Evolutionary conservation across 2,888 invertebrate species (phyloP).

Genomic region (Dasypolia templi): DNA sequence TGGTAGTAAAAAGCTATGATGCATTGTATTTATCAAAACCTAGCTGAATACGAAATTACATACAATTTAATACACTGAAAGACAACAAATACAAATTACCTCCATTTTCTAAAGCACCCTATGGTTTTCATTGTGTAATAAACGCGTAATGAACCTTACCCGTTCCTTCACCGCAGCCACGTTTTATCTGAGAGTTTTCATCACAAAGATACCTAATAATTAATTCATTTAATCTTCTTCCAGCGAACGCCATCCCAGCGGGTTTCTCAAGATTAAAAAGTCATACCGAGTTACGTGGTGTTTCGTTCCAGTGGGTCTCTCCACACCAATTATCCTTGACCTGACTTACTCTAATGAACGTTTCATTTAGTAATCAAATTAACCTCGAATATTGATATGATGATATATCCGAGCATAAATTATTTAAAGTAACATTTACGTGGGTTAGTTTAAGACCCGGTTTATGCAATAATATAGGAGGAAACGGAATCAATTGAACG

Average conservation of each 20-base stretch:
- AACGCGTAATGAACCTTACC: conserved; percentile 35
- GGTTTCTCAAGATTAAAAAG: conserved; percentile 61
- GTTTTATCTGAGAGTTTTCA: conserved; percentile 42
- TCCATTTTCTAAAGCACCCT: conserved; percentile 20
- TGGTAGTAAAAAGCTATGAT: conserved; percentile 17
- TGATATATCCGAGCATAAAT: conserved; percentile 28
- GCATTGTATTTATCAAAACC: background rate
- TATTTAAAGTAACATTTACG: conserved; percentile 68
- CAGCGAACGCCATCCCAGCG: conserved; percentile 43
- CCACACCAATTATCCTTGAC: conserved; percentile 54
- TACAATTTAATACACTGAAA: conserved; percentile 9
- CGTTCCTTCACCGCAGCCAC: conserved; percentile 30
- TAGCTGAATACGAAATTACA: conserved; percentile 4
- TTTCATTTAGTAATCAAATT: conserved; percentile 44
- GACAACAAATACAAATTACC: conserved; percentile 25
- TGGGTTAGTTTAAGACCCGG: conserved; percentile 65
- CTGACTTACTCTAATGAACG: conserved; percentile 25
- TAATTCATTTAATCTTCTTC: conserved; percentile 62
- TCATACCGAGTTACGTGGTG: conserved; percentile 59
- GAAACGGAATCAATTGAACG: conserved; percentile 76
- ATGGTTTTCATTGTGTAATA: conserved; percentile 35
- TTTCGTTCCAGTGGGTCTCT: conserved; percentile 39
- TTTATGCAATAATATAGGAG: conserved; percentile 63
- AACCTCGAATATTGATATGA: conserved; percentile 28
- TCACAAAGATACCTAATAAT: conserved; percentile 58